These are phyloP conservation scores for Eupithecia insigniata DNA, from an alignment of 2,888 invertebrate species.

Conservation along the genomic window DNA sequence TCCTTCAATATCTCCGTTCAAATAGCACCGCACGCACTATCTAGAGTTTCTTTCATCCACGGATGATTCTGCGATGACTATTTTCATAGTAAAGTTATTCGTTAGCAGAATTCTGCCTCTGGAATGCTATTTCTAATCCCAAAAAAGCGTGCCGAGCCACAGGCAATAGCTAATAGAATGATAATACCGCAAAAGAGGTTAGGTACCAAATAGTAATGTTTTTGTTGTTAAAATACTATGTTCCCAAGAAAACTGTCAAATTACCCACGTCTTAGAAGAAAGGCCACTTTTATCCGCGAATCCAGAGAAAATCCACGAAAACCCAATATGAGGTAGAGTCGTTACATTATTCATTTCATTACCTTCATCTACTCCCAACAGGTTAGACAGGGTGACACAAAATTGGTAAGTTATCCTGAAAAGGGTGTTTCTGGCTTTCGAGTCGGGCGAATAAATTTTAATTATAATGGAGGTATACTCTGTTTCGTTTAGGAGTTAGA, in stretches of 20 bases:
- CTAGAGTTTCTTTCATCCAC: too few relatives aligned
- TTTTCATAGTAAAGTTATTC: too few relatives aligned
- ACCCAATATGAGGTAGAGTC: constrained; percentile 61
- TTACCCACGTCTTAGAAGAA: constrained; percentile 19
- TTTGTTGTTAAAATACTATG: neutral
- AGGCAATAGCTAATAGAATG: neutral
- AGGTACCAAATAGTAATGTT: neutral
- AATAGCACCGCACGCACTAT: too few relatives aligned
- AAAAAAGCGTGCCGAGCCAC: neutral
- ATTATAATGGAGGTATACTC: neutral
- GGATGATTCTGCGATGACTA: too few relatives aligned
- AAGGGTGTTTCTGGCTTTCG: constrained; percentile 9
- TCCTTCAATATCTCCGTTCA: too few relatives aligned
- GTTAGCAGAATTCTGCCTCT: too few relatives aligned
- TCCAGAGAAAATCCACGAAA: constrained; percentile 54
- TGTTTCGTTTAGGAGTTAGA: neutral
- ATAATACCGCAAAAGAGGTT: neutral
- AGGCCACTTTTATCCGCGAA: constrained; percentile 47
- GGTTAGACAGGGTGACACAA: constrained; percentile 16
- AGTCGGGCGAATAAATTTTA: constrained; percentile 3
- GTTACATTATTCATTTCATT: constrained; percentile 72
- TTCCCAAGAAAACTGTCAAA: constrained; percentile 1
- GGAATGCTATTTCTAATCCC: neutral
- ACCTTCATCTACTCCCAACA: constrained; percentile 46
- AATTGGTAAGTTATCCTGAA: constrained; percentile 9